A percentile compares a stretch with the other conserved stretches of the same genome.
Conservation (phyloP, 2,113 vertebrate species). For the Anhinga anhinga region DNA sequence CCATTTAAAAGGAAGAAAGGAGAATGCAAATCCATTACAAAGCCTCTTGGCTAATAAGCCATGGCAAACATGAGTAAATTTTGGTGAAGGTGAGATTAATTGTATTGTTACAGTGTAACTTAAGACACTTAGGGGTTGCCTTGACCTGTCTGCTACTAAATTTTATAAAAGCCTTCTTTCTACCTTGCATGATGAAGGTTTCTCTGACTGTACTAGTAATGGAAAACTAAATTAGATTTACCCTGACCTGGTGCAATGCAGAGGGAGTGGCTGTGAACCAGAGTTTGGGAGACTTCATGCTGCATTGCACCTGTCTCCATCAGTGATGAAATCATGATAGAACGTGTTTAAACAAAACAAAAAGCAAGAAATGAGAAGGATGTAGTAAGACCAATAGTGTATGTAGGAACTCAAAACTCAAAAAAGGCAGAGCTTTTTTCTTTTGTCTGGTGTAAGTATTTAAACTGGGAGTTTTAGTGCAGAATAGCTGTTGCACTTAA, state of each 20-base stretch:
- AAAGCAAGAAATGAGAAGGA: not conserved
- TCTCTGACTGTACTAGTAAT: not conserved
- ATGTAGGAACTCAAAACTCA: not conserved
- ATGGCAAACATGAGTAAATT: not conserved
- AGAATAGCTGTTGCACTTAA: slow-evolving; percentile 16
- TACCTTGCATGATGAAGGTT: not conserved
- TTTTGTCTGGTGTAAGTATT: not conserved
- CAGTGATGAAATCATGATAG: not conserved
- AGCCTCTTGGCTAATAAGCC: not conserved
- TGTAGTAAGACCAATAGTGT: not conserved
- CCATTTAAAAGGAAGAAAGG: not conserved
- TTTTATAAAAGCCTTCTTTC: not conserved
- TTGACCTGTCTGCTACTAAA: not conserved
- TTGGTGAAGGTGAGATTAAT: not conserved
- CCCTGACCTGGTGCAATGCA: not conserved
- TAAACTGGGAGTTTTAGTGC: not conserved
- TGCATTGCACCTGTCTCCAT: not conserved
- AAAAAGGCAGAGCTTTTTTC: not conserved
- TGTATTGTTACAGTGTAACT: not conserved
- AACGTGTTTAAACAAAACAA: not conserved
- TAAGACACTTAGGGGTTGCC: not conserved
- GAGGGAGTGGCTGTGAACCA: not conserved
- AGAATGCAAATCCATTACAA: not conserved
- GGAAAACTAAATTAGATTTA: not conserved
- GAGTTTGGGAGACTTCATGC: not conserved